Evolutionary conservation across 1,140 invertebrate genomes (phyloP).

Genomic region (Metopolophium dirhodum): DNA sequence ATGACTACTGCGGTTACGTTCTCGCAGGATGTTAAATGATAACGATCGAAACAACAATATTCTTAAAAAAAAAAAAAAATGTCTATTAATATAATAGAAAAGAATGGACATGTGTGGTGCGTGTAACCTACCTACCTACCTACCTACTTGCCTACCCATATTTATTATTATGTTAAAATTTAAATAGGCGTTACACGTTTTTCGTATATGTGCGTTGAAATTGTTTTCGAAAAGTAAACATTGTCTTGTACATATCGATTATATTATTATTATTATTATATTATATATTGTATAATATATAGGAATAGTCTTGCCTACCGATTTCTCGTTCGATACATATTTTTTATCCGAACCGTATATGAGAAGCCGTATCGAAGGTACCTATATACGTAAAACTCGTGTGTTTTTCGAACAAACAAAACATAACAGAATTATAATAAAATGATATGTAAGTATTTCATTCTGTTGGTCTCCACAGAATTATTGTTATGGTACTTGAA

Average conservation of each 20-base stretch:
- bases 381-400: not conserved
- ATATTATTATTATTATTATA: not conserved
- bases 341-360: too few relatives aligned
- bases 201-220: not conserved
- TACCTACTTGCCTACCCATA: not conserved
- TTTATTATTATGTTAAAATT: not conserved
- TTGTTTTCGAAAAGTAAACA: not conserved
- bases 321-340: not conserved
- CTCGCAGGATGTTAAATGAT: not conserved
- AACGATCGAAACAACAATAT: conserved; percentile 14
- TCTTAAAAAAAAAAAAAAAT: not conserved
- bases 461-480: not conserved
- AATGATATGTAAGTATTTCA: not conserved
- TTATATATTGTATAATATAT: too few relatives aligned
- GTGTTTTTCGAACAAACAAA: not conserved
- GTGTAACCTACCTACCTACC: not conserved
- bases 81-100: not conserved
- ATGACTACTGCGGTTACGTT: conserved; percentile 25
- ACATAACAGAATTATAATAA: not conserved
- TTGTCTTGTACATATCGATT: not conserved
- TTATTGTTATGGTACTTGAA: not conserved
- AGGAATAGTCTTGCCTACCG: not conserved
- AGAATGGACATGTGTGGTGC: not conserved
- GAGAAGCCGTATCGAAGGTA: too few relatives aligned
- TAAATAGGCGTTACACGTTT: conserved; percentile 5